Percentiles rank a stretch among this genome's conserved stretches.
Conservation (phyloP, 2,797 vertebrate genomes). For the Leuciscus waleckii region DNA sequence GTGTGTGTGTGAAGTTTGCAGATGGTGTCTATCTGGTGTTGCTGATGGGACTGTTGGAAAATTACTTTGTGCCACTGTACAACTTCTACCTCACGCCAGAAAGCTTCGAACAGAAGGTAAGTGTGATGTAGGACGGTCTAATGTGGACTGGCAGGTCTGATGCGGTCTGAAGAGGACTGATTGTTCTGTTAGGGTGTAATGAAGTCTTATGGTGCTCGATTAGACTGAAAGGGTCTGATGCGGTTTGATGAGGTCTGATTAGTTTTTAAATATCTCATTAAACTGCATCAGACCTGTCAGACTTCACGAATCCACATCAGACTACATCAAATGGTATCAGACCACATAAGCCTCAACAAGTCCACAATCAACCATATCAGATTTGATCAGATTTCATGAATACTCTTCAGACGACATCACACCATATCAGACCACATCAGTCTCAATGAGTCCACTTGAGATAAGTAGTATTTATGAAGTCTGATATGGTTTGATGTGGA, state of each 20-base stretch:
- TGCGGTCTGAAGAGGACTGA: background rate
- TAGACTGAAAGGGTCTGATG: background rate
- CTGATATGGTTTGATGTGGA: background rate
- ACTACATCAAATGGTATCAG: background rate
- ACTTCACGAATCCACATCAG: background rate
- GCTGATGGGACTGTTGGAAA: slow-evolving; percentile 95
- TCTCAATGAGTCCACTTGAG: background rate
- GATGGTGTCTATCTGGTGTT: slow-evolving; percentile 96
- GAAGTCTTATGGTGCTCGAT: background rate
- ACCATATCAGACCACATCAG: background rate
- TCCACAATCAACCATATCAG: background rate
- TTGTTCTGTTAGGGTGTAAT: background rate
- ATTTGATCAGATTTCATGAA: background rate
- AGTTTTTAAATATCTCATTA: background rate
- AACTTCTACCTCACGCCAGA: slow-evolving; percentile 96
- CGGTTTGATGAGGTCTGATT: background rate
- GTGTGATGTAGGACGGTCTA: slow-evolving; percentile 8
- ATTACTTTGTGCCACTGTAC: slow-evolving; percentile 95
- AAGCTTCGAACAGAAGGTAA: slow-evolving; percentile 95
- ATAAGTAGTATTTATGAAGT: background rate
- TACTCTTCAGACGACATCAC: background rate
- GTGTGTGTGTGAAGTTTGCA: slow-evolving; percentile 85
- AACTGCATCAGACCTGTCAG: background rate
- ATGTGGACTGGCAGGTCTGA: background rate
- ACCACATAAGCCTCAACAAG: background rate